Evolutionary conservation across 1,140 invertebrate genomes (phyloP).

Genomic region (Hydropsyche tenuis): DNA sequence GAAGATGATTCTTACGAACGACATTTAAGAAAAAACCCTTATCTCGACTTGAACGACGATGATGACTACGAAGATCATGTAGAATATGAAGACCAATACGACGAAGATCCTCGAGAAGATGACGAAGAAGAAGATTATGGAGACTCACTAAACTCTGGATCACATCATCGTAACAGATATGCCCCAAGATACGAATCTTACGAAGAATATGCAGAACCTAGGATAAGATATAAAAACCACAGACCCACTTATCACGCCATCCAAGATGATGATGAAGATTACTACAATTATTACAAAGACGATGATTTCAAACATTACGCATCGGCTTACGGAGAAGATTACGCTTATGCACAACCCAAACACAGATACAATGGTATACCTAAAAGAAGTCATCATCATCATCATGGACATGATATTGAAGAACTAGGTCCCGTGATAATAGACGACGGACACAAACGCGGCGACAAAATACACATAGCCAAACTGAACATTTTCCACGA

Average conservation of each 20-base stretch:
- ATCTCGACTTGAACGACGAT: background rate
- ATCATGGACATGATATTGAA: background rate
- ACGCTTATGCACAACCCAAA: background rate
- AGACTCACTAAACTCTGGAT: background rate
- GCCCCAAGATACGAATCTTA: constrained; percentile 36
- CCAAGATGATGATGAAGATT: background rate
- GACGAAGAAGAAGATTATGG: constrained; percentile 18
- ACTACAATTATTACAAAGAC: background rate
- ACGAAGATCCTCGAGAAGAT: background rate
- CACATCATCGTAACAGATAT: constrained; percentile 34
- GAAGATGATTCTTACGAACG: constrained; percentile 32
- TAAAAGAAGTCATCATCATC: background rate
- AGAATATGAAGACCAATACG: constrained; percentile 23
- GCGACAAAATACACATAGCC: constrained; percentile 39
- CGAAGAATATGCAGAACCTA: constrained; percentile 35
- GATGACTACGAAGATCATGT: background rate
- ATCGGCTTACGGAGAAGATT: constrained; percentile 15
- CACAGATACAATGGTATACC: background rate
- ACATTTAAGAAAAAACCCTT: constrained; percentile 20
- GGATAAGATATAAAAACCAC: constrained; percentile 14
- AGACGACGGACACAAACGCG: constrained; percentile 19
- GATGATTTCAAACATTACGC: background rate
- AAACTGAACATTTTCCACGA: constrained; percentile 38
- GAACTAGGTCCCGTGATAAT: background rate
- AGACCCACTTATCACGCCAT: background rate